These are phyloP conservation scores for Listronotus oregonensis DNA, from an alignment of 1,140 invertebrate genomes.

Conservation along the genomic window DNA sequence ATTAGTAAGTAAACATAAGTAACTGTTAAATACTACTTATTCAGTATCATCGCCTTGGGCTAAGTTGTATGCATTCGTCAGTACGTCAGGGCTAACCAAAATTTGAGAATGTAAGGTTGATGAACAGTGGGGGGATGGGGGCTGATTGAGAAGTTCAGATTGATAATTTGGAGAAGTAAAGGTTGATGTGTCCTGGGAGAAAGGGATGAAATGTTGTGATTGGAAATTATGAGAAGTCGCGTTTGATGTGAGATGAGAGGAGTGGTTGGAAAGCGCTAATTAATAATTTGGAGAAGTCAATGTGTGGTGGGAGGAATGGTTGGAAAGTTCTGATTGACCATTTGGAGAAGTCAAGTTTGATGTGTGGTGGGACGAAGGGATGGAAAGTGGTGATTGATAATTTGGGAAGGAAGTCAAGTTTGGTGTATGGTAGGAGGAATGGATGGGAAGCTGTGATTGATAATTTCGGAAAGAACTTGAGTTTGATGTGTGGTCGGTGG, in stretches of 20 bases:
- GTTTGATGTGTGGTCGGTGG: neutral
- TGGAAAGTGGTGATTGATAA: slow-evolving; percentile 1
- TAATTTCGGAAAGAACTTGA: neutral
- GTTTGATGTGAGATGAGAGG: too few species aligned
- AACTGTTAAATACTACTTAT: neutral
- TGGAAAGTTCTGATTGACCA: slow-evolving; percentile 2
- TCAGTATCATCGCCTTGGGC: neutral
- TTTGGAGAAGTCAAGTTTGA: neutral
- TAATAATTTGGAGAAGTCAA: neutral
- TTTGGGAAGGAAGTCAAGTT: neutral
- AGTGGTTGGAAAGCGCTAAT: neutral
- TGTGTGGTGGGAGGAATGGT: neutral
- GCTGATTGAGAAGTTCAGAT: too few species aligned
- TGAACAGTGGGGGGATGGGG: too few species aligned
- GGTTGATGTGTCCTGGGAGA: too few species aligned
- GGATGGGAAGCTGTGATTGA: neutral
- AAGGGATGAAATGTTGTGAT: too few species aligned
- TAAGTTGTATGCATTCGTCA: too few species aligned
- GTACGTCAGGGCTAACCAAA: too few species aligned
- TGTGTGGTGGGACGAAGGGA: neutral
- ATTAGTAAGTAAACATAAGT: neutral
- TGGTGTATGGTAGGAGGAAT: neutral
- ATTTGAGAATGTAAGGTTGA: too few species aligned
- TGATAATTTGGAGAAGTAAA: too few species aligned
- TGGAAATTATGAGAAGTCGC: too few species aligned